Percentiles rank a stretch among this genome's conserved stretches.
These are phyloP conservation scores for Melipona beecheii DNA, from an alignment of 2,888 invertebrate species.

Conservation along the genomic window DNA sequence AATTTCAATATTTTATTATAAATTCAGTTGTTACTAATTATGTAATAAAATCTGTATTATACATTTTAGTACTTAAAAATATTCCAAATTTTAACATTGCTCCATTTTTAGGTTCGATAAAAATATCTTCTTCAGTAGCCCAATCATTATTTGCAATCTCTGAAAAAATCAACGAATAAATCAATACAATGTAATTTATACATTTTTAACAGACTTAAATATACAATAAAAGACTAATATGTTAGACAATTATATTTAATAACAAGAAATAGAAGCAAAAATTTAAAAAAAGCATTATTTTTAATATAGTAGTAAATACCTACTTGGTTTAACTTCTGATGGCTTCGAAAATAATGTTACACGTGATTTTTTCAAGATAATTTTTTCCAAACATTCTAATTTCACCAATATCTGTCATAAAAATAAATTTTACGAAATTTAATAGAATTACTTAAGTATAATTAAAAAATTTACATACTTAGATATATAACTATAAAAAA, in stretches of 20 bases:
- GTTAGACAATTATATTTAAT: background rate
- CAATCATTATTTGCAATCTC: slow-evolving; percentile 83
- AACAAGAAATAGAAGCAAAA: background rate
- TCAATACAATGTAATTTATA: background rate
- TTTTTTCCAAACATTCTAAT: slow-evolving; percentile 85
- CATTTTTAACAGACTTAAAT: background rate
- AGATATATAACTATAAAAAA: background rate
- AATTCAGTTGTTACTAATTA: slow-evolving; percentile 39
- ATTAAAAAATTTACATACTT: background rate
- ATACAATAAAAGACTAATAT: background rate
- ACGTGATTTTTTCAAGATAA: slow-evolving; percentile 78
- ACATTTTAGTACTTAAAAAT: slow-evolving; percentile 87
- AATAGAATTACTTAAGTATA: slow-evolving; percentile 35
- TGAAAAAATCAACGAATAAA: slow-evolving; percentile 44
- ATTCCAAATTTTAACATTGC: slow-evolving; percentile 85
- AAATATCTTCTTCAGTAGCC: slow-evolving; percentile 85
- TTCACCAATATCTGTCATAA: slow-evolving; percentile 85
- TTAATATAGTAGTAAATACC: slow-evolving; percentile 33
- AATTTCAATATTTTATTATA: background rate
- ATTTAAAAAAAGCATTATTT: background rate
- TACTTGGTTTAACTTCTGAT: slow-evolving; percentile 80
- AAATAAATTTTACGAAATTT: slow-evolving; percentile 71
- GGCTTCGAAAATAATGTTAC: slow-evolving; percentile 85
- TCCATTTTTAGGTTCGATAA: slow-evolving; percentile 84
- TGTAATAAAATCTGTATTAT: slow-evolving; percentile 84